phyloP scores from a whole-genome alignment of 2,888 invertebrate species.

The Frankliniella intonsa region DNA sequence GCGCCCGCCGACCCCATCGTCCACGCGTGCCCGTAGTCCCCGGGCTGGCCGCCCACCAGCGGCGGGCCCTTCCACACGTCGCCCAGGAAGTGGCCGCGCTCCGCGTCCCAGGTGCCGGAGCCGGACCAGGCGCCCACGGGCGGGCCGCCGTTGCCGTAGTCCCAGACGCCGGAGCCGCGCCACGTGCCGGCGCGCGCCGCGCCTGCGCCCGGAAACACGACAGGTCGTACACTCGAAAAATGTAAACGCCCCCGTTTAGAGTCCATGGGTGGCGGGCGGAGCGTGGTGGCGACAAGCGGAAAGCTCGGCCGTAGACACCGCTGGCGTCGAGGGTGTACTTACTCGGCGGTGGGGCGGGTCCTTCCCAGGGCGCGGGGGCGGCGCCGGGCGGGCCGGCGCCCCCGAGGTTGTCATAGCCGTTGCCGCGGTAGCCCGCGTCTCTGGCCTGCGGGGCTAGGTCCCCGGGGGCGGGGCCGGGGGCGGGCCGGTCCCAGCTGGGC shows the following conservation, averaged over 20 bases:
- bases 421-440: conserved; percentile 30
- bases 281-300: no score
- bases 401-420: conserved; percentile 34
- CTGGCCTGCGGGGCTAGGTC: conserved; percentile 6
- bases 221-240: no score
- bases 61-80: conserved; percentile 19
- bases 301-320: no score
- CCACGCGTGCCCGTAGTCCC: background rate
- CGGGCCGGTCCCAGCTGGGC: conserved; percentile 29
- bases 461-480: conserved; percentile 6
- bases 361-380: background rate
- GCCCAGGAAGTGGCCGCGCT: conserved; percentile 9
- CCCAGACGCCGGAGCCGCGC: conserved; percentile 31
- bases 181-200: conserved; percentile 17
- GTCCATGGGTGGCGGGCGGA: no score
- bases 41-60: background rate
- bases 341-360: background rate
- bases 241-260: no score
- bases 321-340: background rate
- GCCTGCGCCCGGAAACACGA: background rate
- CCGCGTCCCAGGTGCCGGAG: conserved; percentile 8
- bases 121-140: background rate
- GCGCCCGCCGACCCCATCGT: conserved; percentile 2
- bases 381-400: background rate
- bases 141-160: conserved; percentile 32